Evolutionary conservation across 1,140 invertebrate species (phyloP), one percentile per base, ranked within the genome.

Genomic region (Saxidomus purpurata): DNA sequence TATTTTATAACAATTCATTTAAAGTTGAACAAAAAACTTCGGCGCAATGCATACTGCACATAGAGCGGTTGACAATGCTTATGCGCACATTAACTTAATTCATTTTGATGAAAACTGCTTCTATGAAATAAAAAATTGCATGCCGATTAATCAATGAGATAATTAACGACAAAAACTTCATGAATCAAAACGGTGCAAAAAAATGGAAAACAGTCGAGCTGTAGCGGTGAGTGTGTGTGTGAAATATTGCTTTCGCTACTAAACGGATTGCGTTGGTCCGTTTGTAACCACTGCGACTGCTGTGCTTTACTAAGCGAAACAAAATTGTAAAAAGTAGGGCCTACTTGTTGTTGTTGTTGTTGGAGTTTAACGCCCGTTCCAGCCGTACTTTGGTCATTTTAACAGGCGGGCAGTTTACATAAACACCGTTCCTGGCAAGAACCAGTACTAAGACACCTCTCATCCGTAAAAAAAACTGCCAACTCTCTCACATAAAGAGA

Each of bases 81-180:
- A 67, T 22, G 38, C 67, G 34, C 34, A 71, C 31, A 38, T 71
- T 71, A 38, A 71, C 34, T 38, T 71, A 71, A 71, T 71, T 71
- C 67, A 71, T 71, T 71, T 71, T 79, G 76, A 52, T 79, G 76
- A 79, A 79, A 31, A 52, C 1, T 28, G 43, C n/a, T 79, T 79
- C 31, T 71, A 9, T 71, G 67, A 71, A 71, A 71, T 38, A 71
- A 63, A 59, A 63, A 63, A 63, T 13, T 38, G 67, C 67, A 71
- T 28, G 34, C 67, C 28, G 77, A 52, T 80, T 52, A 80, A 80
- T 80, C 77, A 80, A 80, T n/a, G 28, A 3, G 77, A 52, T 80
- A 80, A 80, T 80, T 80, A 80, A 80, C n/a, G 77, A 80, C 77
- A 80, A 49, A 71, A 71, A 40, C 34, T 38, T 36, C 22, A 71